These are phyloP conservation scores for Hyperoplus immaculatus DNA, from an alignment of 2,797 vertebrate species.

Conservation along the genomic window DNA sequence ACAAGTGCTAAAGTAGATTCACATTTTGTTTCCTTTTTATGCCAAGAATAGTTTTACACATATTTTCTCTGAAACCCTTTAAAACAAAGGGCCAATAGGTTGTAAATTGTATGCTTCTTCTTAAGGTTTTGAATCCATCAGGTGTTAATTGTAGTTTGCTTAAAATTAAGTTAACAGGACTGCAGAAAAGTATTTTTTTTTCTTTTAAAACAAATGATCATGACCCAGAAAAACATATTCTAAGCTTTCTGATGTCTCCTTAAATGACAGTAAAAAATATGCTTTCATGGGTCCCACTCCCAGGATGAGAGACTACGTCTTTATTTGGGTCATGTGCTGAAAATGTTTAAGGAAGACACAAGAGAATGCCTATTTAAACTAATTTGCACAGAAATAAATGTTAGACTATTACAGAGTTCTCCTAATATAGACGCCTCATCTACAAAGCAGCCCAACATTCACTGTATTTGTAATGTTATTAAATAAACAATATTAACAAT, in stretches of 20 bases:
- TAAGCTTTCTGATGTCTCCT: slow-evolving; percentile 22
- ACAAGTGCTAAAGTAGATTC: slow-evolving; percentile 23
- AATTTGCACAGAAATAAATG: not conserved
- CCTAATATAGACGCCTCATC: not conserved
- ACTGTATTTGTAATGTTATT: not conserved
- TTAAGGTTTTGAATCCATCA: slow-evolving; percentile 66
- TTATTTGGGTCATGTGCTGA: slow-evolving; percentile 57
- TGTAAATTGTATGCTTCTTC: not conserved
- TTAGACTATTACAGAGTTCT: not conserved
- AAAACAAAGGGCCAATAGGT: not conserved
- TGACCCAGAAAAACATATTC: slow-evolving; percentile 24
- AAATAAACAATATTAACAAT: not conserved
- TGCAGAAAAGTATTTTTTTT: not conserved
- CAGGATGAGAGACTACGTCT: slow-evolving; percentile 33
- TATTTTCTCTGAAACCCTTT: not conserved
- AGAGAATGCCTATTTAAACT: slow-evolving; percentile 6
- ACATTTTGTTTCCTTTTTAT: slow-evolving; percentile 6
- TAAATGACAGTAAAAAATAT: slow-evolving; percentile 31
- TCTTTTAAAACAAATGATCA: slow-evolving; percentile 20
- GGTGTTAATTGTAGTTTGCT: not conserved
- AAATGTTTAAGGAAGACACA: slow-evolving; percentile 34
- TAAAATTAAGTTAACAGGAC: slow-evolving; percentile 3
- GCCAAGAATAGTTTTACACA: not conserved
- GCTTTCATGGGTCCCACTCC: slow-evolving; percentile 37
- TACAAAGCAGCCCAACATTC: not conserved